phyloP scores from a whole-genome alignment of 1,140 invertebrate genomes.

The Trichomalopsis sarcophagae region DNA sequence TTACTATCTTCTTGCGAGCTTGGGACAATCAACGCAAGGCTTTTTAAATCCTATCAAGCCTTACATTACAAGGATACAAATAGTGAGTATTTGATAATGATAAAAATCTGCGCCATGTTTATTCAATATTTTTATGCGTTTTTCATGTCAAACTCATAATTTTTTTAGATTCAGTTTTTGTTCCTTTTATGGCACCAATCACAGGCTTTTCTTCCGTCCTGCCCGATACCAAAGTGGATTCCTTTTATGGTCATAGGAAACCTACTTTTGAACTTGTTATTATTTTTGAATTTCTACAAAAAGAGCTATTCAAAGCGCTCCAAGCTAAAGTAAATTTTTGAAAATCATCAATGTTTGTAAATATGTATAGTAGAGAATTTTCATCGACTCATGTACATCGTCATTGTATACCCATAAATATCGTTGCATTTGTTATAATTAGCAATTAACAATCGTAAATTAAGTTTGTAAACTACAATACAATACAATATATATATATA shows the following conservation, averaged over 20 bases:
- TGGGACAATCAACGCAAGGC: constrained; percentile 61
- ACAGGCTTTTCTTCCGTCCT: constrained; percentile 48
- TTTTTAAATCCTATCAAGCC: constrained; percentile 56
- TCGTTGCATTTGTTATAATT: background rate
- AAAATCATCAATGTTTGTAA: constrained; percentile 21
- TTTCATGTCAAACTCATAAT: constrained; percentile 15
- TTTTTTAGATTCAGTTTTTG: constrained; percentile 78
- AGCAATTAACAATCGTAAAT: background rate
- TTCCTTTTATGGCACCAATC: constrained; percentile 80
- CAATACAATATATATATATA: no score
- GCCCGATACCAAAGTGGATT: constrained; percentile 38
- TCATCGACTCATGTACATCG: background rate
- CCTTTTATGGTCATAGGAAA: constrained; percentile 29
- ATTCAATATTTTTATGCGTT: background rate
- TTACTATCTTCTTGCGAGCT: constrained; percentile 65
- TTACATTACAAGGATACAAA: constrained; percentile 62
- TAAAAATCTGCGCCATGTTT: background rate
- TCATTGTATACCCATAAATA: background rate
- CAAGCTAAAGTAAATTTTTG: constrained; percentile 23
- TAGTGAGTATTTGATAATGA: constrained; percentile 54
- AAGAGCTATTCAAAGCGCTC: constrained; percentile 46
- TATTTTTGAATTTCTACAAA: constrained; percentile 55
- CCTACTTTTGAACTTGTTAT: constrained; percentile 44
- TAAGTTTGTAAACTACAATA: constrained; percentile 19
- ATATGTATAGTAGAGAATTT: constrained; percentile 39